Evolutionary conservation across 2,113 vertebrate species (phyloP).

Genomic region (Channa argus): DNA sequence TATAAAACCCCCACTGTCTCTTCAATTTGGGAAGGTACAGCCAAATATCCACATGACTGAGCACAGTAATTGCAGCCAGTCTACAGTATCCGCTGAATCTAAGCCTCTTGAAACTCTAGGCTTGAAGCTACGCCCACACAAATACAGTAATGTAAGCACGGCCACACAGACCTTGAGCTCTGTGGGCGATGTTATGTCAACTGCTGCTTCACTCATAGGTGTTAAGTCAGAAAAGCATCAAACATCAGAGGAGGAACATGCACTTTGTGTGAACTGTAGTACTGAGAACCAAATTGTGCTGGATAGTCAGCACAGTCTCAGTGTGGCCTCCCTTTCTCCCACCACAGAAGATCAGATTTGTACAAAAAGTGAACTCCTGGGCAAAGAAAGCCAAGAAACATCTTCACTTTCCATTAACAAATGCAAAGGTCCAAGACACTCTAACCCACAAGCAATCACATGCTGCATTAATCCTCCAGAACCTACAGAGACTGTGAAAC

Average conservation of each 20-base stretch:
- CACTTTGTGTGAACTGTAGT: conserved; percentile 7
- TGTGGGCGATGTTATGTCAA: conserved; percentile 14
- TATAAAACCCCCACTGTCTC: conserved; percentile 17
- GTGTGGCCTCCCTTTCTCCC: conserved; percentile 6
- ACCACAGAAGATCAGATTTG: conserved; percentile 7
- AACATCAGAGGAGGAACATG: conserved; percentile 25
- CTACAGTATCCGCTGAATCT: conserved; percentile 14
- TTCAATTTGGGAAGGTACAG: conserved; percentile 15
- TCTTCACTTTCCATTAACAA: conserved; percentile 5
- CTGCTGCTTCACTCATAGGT: conserved; percentile 18
- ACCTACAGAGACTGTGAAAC: background rate
- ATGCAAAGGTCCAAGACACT: background rate
- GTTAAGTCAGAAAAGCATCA: conserved; percentile 31
- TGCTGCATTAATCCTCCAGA: conserved; percentile 9
- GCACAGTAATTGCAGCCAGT: background rate
- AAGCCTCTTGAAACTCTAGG: conserved; percentile 13
- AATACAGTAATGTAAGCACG: conserved; percentile 12
- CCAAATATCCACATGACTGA: conserved; percentile 18
- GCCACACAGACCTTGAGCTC: conserved; percentile 29
- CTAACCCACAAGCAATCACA: conserved; percentile 14
- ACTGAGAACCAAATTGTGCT: conserved; percentile 26
- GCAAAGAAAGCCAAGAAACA: conserved; percentile 39
- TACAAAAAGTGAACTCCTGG: conserved; percentile 21
- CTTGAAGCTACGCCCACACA: conserved; percentile 22
- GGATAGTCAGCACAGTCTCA: conserved; percentile 45